Conservation (phyloP, 2,888 invertebrate genomes). For the Endomychus coccineus region DNA sequence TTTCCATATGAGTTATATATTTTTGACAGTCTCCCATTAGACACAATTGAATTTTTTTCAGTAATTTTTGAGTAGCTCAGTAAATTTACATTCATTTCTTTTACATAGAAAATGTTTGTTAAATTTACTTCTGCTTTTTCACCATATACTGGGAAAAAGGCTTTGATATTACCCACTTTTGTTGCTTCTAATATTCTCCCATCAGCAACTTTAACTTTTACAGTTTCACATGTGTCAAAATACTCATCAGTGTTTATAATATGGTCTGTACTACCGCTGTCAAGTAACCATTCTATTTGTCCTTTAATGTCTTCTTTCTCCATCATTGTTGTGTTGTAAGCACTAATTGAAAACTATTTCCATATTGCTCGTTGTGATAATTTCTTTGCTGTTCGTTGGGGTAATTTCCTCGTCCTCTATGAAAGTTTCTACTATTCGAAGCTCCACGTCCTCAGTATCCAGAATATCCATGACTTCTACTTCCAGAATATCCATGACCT, state of each 20-base stretch:
- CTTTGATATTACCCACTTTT: constrained; percentile 13
- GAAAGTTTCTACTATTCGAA: too few species aligned
- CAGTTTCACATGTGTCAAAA: constrained; percentile 11
- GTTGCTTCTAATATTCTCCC: constrained; percentile 16
- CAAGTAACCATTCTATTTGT: constrained; percentile 13
- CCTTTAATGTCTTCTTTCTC: too few species aligned
- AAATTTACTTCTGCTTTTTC: constrained; percentile 2
- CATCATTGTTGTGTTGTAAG: too few species aligned
- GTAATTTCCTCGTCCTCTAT: too few species aligned
- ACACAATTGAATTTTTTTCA: constrained; percentile 21
- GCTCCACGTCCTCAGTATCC: too few species aligned
- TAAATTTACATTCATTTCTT: constrained; percentile 21
- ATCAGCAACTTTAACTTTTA: constrained; percentile 16
- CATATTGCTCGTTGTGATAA: too few species aligned
- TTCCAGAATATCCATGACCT: too few species aligned
- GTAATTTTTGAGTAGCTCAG: constrained; percentile 20
- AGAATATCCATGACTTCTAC: too few species aligned
- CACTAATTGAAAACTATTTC: too few species aligned
- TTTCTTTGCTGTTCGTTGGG: too few species aligned
- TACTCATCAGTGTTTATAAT: constrained; percentile 15
- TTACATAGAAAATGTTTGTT: constrained; percentile 16
- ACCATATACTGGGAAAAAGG: constrained; percentile 6
- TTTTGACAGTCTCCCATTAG: constrained; percentile 15
- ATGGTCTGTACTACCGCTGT: constrained; percentile 18
- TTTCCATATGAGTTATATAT: constrained; percentile 15